phyloP scores from a whole-genome alignment of 2,888 invertebrate genomes.

The Monopis laevigella region DNA sequence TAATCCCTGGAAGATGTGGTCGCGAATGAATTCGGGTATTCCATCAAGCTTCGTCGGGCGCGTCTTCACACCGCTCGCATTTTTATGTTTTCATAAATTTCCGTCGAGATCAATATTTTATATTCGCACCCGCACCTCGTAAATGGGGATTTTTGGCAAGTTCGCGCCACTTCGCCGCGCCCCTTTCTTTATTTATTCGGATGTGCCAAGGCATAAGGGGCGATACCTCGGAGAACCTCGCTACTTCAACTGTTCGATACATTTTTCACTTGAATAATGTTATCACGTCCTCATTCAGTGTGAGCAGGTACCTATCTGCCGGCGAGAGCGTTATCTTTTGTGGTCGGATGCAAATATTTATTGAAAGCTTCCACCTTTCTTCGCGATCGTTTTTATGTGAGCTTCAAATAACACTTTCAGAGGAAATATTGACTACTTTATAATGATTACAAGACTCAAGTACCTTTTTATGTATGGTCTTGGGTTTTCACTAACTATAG shows the following conservation, averaged over 20 bases:
- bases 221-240: neutral
- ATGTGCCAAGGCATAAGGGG: conserved; percentile 10
- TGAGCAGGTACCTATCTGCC: conserved; percentile 5
- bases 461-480: too few relatives aligned
- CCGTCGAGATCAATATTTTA: conserved; percentile 60
- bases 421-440: too few relatives aligned
- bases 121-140: conserved; percentile 45
- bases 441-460: too few relatives aligned
- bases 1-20: too few relatives aligned
- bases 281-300: conserved; percentile 33
- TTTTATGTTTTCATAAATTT: conserved; percentile 64
- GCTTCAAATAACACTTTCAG: neutral
- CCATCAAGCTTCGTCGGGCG: conserved; percentile 38
- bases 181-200: conserved; percentile 19
- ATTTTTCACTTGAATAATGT: conserved; percentile 52
- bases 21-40: conserved; percentile 39
- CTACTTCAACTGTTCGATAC: conserved; percentile 45
- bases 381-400: neutral
- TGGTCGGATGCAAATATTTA: conserved; percentile 25
- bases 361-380: conserved; percentile 18
- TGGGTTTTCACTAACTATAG: too few relatives aligned
- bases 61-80: conserved; percentile 34
- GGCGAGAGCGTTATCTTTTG: conserved; percentile 19
- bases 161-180: conserved; percentile 19
- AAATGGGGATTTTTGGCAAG: conserved; percentile 34